phyloP scores from a whole-genome alignment of 2,888 invertebrate genomes.

The Abrostola triplasia region DNA sequence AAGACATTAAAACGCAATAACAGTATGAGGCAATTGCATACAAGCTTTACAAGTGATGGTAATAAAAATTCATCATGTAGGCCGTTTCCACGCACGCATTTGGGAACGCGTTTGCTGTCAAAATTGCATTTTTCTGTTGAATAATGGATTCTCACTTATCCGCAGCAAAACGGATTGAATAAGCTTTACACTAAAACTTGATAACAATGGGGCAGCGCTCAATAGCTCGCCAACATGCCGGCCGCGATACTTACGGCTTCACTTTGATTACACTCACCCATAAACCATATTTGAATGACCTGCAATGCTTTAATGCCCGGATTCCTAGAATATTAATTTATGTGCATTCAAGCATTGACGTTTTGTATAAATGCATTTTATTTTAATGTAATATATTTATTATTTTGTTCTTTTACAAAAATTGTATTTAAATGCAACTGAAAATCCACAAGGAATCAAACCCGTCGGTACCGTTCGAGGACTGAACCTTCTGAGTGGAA shows the following conservation, averaged over 20 bases:
- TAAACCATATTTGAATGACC: not conserved
- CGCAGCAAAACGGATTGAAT: constrained; percentile 31
- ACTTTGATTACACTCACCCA: constrained; percentile 13
- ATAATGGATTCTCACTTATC: constrained; percentile 39
- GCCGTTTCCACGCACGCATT: constrained; percentile 20
- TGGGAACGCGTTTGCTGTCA: constrained; percentile 32
- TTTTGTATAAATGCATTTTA: not conserved
- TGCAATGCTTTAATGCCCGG: constrained; percentile 1
- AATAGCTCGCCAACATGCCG: constrained; percentile 5
- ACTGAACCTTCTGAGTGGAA: too few species aligned
- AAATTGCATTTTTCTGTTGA: constrained; percentile 43
- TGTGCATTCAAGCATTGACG: not conserved
- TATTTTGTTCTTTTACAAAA: too few species aligned
- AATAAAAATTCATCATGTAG: constrained; percentile 41
- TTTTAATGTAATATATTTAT: too few species aligned
- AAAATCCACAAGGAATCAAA: too few species aligned
- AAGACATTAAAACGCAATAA: constrained; percentile 42
- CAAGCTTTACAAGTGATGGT: constrained; percentile 26
- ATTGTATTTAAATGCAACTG: not conserved
- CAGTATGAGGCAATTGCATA: constrained; percentile 26
- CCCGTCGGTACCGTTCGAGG: too few species aligned
- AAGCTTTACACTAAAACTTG: constrained; percentile 23
- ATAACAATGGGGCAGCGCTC: constrained; percentile 26
- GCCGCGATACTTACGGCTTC: constrained; percentile 10
- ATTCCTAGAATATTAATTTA: not conserved